Percentiles rank a stretch among this genome's conserved stretches.
These are phyloP conservation scores for Odontamblyopus rebecca DNA, from an alignment of 2,797 vertebrate species.

Conservation along the genomic window DNA sequence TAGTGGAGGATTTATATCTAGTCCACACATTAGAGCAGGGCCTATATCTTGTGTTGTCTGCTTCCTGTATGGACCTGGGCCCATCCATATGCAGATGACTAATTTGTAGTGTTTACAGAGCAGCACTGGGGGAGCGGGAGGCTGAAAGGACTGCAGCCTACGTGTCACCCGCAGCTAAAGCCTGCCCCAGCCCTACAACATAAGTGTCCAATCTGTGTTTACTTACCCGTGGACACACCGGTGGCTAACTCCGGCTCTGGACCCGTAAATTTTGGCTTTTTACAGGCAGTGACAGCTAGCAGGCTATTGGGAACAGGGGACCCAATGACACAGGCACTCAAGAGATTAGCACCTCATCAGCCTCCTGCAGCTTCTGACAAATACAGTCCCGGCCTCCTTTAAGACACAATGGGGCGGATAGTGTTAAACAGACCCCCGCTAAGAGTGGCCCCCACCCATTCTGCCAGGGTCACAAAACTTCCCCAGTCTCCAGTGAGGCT, in stretches of 20 bases:
- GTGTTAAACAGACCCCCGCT: slow-evolving; percentile 84
- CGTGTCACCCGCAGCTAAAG: slow-evolving; percentile 66
- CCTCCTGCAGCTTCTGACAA: slow-evolving; percentile 88
- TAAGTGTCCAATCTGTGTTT: slow-evolving; percentile 80
- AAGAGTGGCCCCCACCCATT: slow-evolving; percentile 51
- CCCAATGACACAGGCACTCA: slow-evolving; percentile 75
- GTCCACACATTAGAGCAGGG: slow-evolving; percentile 28
- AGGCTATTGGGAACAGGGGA: slow-evolving; percentile 77
- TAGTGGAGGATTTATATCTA: slow-evolving; percentile 40
- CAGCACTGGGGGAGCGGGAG: slow-evolving; percentile 59
- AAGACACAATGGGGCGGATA: slow-evolving; percentile 83
- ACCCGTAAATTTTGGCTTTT: slow-evolving; percentile 78
- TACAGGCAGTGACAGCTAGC: slow-evolving; percentile 77
- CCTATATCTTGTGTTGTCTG: slow-evolving; percentile 52
- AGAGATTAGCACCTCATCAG: slow-evolving; percentile 93
- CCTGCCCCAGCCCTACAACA: slow-evolving; percentile 65
- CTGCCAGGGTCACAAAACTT: slow-evolving; percentile 73
- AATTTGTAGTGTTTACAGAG: slow-evolving; percentile 75
- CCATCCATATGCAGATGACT: slow-evolving; percentile 78
- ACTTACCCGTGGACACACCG: slow-evolving; percentile 74
- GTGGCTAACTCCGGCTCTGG: slow-evolving; percentile 66
- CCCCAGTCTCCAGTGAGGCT: slow-evolving; percentile 81
- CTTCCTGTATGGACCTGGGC: slow-evolving; percentile 69
- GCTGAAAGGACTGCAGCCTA: slow-evolving; percentile 66
- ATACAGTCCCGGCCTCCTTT: slow-evolving; percentile 81